These are phyloP conservation scores for Bellardia pandia DNA, from an alignment of 2,888 invertebrate species.

Conservation along the genomic window DNA sequence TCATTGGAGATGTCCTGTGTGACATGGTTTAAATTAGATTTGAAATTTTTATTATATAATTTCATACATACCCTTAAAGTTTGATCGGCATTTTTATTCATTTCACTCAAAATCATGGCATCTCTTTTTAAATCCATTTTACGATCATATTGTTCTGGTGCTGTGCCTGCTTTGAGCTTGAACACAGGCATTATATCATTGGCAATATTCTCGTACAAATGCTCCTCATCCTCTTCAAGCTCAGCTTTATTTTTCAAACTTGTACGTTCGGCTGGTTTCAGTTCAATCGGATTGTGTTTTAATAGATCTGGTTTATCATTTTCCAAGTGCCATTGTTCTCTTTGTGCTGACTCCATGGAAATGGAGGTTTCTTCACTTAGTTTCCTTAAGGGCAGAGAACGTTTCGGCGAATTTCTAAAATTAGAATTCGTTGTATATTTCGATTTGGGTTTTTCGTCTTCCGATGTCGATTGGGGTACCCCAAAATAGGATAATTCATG, in stretches of 20 bases:
- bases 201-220: conserved; percentile 82
- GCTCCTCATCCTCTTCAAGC: conserved; percentile 76
- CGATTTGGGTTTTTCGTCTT: conserved; percentile 72
- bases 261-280: conserved; percentile 57
- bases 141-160: conserved; percentile 78
- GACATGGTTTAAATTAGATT: neutral
- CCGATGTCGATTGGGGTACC: conserved; percentile 76
- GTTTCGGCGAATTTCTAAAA: conserved; percentile 72
- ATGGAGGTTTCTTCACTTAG: conserved; percentile 43
- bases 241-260: conserved; percentile 57
- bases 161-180: conserved; percentile 76
- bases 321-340: conserved; percentile 80
- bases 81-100: conserved; percentile 86
- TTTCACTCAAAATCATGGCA: conserved; percentile 85
- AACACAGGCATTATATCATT: conserved; percentile 80
- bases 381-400: conserved; percentile 76
- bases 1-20: conserved; percentile 86
- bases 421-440: conserved; percentile 69
- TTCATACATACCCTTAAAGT: conserved; percentile 83
- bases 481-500: conserved; percentile 88
- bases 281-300: conserved; percentile 80
- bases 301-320: conserved; percentile 83
- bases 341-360: neutral
- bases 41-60: neutral
- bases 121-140: conserved; percentile 82